Evolutionary conservation across 2,888 invertebrate genomes (phyloP).

Genomic region (Pterostichus madidus): DNA sequence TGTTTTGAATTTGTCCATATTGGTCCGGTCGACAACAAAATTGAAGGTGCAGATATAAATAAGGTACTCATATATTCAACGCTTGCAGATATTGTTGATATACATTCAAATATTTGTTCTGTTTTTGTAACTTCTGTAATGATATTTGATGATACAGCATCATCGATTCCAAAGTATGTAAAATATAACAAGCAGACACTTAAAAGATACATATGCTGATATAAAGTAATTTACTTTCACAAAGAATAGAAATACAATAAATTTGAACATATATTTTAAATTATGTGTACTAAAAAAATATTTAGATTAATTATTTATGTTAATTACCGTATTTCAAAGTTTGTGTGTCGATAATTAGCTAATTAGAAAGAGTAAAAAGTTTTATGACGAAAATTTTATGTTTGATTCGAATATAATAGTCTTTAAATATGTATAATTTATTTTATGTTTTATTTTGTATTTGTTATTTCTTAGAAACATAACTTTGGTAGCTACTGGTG

Average conservation of each 20-base stretch:
- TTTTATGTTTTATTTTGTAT: no score
- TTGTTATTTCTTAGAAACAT: no score
- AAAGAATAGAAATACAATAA: no score
- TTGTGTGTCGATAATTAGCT: background rate
- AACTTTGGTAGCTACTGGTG: no score
- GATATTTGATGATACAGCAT: no score
- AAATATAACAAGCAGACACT: no score
- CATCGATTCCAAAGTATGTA: no score
- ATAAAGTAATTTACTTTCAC: constrained; percentile 35
- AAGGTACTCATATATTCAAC: constrained; percentile 3
- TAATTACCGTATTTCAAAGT: background rate
- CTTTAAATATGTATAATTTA: no score
- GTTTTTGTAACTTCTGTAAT: no score
- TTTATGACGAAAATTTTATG: background rate
- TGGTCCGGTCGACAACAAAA: background rate
- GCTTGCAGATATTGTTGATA: background rate
- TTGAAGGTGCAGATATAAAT: background rate
- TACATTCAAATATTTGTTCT: constrained; percentile 16
- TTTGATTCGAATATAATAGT: constrained; percentile 65
- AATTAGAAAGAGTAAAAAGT: background rate
- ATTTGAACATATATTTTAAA: no score
- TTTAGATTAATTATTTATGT: background rate
- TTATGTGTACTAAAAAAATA: background rate
- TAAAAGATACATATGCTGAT: no score
- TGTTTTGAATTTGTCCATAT: background rate